Percentiles rank a stretch among this genome's conserved stretches.
phyloP scores from a whole-genome alignment of 1,140 invertebrate species.

The Sitobion miscanthi region DNA sequence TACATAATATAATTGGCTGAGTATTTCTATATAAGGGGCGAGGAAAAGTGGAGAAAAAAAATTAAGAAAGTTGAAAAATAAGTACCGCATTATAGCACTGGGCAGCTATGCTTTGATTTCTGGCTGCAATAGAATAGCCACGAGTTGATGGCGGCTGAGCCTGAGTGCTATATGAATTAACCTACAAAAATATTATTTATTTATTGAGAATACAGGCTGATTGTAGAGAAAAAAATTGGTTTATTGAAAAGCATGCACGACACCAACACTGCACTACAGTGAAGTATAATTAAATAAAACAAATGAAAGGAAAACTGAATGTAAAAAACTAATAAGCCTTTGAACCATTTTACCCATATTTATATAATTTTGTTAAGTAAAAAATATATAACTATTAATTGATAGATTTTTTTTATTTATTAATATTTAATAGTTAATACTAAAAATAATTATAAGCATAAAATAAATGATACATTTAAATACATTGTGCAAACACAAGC shows the following conservation, averaged over 20 bases:
- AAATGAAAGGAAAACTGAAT: neutral
- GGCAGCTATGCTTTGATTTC: constrained; percentile 43
- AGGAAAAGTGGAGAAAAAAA: neutral
- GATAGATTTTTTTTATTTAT: neutral
- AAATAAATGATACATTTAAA: neutral
- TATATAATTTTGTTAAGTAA: neutral
- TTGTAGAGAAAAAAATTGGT: neutral
- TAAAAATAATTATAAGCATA: neutral
- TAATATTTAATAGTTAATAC: neutral
- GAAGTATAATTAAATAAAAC: neutral
- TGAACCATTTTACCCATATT: neutral
- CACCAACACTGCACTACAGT: neutral
- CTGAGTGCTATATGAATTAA: constrained; percentile 33
- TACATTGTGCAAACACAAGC: neutral
- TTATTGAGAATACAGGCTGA: neutral
- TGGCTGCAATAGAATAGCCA: constrained; percentile 1
- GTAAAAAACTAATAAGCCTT: neutral
- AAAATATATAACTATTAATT: neutral
- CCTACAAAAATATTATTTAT: constrained; percentile 50
- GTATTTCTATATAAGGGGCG: neutral
- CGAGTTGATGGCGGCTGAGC: neutral
- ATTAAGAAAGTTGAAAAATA: neutral
- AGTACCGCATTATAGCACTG: constrained; percentile 47
- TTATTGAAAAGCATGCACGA: neutral
- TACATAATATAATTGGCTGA: neutral